phyloP scores from a whole-genome alignment of 2,113 vertebrate species.

The Microcebus tavaratra region DNA sequence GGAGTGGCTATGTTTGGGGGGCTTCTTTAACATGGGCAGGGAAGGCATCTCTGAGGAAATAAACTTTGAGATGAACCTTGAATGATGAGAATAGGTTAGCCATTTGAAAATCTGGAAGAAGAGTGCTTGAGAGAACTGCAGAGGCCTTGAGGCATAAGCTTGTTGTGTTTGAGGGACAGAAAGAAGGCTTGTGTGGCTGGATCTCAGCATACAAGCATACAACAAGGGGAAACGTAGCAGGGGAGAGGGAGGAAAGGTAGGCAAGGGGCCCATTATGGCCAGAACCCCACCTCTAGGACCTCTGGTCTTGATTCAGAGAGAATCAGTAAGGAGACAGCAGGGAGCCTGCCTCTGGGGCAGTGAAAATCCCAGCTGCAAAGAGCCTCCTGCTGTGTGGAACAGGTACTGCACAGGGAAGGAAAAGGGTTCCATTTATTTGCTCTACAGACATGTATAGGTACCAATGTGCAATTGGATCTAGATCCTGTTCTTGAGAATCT shows the following conservation, averaged over 20 bases:
- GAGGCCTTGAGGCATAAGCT: background rate
- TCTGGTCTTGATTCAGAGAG: background rate
- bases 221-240: background rate
- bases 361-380: background rate
- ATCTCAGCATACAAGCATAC: background rate
- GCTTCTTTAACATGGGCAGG: background rate
- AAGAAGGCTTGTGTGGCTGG: background rate
- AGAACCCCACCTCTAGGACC: background rate
- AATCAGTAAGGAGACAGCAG: background rate
- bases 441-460: background rate
- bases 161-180: background rate
- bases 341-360: background rate
- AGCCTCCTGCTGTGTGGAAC: background rate
- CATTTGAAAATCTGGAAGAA: slow-evolving; percentile 20
- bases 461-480: background rate
- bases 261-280: background rate
- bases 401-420: background rate
- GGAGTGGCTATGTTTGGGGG: background rate
- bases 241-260: background rate
- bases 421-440: background rate
- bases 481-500: background rate
- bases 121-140: background rate
- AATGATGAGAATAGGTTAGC: slow-evolving; percentile 12
- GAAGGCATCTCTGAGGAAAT: background rate
- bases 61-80: background rate